Base-by-base conservation (phyloP, 2,797 vertebrate genomes). In the Austrolebias charrua region DNA sequence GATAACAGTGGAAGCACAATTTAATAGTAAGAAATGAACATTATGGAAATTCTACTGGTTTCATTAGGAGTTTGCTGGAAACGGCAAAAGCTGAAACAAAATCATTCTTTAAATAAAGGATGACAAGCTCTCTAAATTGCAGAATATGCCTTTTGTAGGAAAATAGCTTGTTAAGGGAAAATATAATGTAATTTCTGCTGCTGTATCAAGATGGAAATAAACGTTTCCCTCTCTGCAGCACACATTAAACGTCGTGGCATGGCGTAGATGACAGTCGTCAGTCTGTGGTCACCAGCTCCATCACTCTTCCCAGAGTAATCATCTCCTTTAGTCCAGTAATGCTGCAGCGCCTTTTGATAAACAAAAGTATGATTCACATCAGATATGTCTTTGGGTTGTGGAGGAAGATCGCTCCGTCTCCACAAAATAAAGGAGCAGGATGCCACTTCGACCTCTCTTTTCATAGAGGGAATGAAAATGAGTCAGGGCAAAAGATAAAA, bases 401-500 rank as follows among this genome's bases (percentile, higher is more conserved):
- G 56, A 13, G 64, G 46, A 55, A 69, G 81, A 79, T 66, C 60
- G 35, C 69, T 77, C 74, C 43, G 77, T 84, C 82, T 70, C 71
- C n/a, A 73, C 69, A 69, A 84, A 86, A 78, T 84, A 85, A 91
- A 82, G 72, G 76, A 66, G 29, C 35, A 47, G 71, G 75, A 86
- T 81, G 82, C 65, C 0, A 58, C 78, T 81, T 74, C 53, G 63
- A 77, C 76, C 81, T 74, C 80, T 71, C 76, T 9, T 74, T 82
- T 87, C 83, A 81, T 71, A 66, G 75, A 63, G 74, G 78, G 82
- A 80, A 89, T 85, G 84, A 88, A 90, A 90, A 90, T 91, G 87
- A 92, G 89, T 90, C 87, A 88, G 85, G 79, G 76, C 69, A 76
- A 88, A 83, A 90, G 90, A 91, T 91, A 90, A 88, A 88, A 87